Base-by-base conservation (phyloP, 2,888 invertebrate genomes). In the Chalcosyrphus nemorum region DNA sequence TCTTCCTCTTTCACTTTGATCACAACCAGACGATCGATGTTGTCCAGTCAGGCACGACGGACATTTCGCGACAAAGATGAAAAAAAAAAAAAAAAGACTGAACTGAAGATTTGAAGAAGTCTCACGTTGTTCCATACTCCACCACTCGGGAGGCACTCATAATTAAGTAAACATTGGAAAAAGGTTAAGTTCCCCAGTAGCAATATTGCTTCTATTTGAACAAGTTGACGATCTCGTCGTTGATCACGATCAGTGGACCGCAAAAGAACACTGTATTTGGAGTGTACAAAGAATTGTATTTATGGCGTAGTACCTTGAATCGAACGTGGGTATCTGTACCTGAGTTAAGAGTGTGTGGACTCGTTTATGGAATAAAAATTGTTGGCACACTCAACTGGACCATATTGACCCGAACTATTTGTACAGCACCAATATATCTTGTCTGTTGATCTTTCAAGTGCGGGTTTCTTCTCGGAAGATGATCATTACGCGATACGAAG, bases 381-480 rank as follows among this genome's bases (percentile, higher is more conserved):
- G 65, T 52, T 52, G 57, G 43, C 21, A 71, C 54, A 71, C 59
- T 77, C 54, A 77, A 71, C 65, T 81, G 71, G 65, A 56, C 77
- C 77, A 54, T 72, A 77, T 66, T 61, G 77, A 66, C 81, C 45
- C 15, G 54, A 57, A 50, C 77, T 82, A 15, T 82, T 82, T 82
- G 66, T 54, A 11, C 59, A 77, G 59, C 45, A 47, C 35, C 17
- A 65, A 77, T 59, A 54, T 38, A 54, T 61, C 52, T 45, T 19
- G 54, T 81, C 56, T 59, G 76, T 27, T 19, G 71, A 71, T 59
- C 54, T 38, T 59, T 71, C 19, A 35, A 65, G 71, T 76, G 56
- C 17, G 24, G 68, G 6, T 27, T 59, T 27, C 19, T 77, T 70
- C 35, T 35, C 32, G 29, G 13, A 24, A 43, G 4, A 19, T 43